Percentiles rank a stretch among this genome's conserved stretches.
phyloP scores from a whole-genome alignment of 2,113 vertebrate genomes.

The Nothobranchius furzeri region DNA sequence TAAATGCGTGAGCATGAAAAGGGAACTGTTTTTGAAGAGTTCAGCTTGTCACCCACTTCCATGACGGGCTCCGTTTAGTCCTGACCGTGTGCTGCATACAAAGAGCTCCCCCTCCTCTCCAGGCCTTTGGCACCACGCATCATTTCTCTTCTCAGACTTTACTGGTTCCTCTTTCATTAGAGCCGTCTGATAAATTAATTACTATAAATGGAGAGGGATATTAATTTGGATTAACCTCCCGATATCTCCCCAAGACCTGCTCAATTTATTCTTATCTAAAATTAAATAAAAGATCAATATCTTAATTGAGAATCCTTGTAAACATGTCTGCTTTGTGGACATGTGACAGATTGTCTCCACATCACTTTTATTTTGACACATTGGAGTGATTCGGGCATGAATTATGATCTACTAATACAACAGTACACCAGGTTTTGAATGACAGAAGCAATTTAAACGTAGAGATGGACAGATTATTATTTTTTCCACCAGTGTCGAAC shows the following conservation, averaged over 20 bases:
- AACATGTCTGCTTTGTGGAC: constrained; percentile 1
- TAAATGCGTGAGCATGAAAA: constrained; percentile 1
- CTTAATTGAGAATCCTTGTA: constrained; percentile 5
- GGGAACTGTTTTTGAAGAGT: not conserved
- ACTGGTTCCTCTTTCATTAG: not conserved
- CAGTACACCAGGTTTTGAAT: constrained; percentile 22
- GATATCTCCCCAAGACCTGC: not conserved
- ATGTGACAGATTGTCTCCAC: not conserved
- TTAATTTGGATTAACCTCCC: not conserved
- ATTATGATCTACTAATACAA: constrained; percentile 11
- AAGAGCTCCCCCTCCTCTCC: constrained; percentile 2
- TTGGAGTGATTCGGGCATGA: constrained; percentile 18
- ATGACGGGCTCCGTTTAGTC: constrained; percentile 3
- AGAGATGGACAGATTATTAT: constrained; percentile 31
- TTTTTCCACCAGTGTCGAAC: not conserved
- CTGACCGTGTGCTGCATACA: constrained; percentile 5
- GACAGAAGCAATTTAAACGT: constrained; percentile 28
- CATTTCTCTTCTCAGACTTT: constrained; percentile 1
- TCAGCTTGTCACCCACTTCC: constrained; percentile 12
- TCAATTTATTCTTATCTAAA: not conserved
- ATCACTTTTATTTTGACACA: constrained; percentile 12
- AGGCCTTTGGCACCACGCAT: not conserved
- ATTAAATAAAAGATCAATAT: constrained; percentile 10
- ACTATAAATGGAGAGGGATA: not conserved
- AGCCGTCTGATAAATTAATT: not conserved